These are phyloP conservation scores for Crypturellus undulatus DNA, from an alignment of 2,113 vertebrate species.

Conservation along the genomic window DNA sequence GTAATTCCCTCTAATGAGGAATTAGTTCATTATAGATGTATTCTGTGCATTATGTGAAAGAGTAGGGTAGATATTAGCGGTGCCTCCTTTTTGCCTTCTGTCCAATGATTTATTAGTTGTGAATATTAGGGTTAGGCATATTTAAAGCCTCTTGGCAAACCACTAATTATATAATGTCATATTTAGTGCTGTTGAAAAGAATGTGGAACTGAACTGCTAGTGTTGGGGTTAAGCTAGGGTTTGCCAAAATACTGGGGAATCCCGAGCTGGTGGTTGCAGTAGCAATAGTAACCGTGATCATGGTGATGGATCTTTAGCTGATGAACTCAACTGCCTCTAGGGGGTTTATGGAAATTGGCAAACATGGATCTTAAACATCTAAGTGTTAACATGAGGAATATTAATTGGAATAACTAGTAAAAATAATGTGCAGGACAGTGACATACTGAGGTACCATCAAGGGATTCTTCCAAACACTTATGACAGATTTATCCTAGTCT, in stretches of 20 bases:
- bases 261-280: not conserved
- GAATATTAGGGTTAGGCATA: not conserved
- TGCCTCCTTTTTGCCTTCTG: not conserved
- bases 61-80: not conserved
- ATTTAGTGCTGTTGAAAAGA: not conserved
- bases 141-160: not conserved
- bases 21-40: no score
- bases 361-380: not conserved
- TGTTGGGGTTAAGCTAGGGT: not conserved
- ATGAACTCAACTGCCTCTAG: not conserved
- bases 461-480: not conserved
- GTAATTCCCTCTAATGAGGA: no score
- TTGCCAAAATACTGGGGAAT: not conserved
- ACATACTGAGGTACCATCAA: fast-evolving
- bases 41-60: no score
- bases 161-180: not conserved
- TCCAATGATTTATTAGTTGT: not conserved
- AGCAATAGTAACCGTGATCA: not conserved
- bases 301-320: not conserved
- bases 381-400: not conserved
- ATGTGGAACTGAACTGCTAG: not conserved
- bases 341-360: not conserved
- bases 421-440: fast-evolving
- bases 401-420: not conserved
- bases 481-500: not conserved